Percentiles rank a stretch among this genome's conserved stretches.
Conservation (phyloP, 2,888 invertebrate genomes). For the Priocnemis perturbator region DNA sequence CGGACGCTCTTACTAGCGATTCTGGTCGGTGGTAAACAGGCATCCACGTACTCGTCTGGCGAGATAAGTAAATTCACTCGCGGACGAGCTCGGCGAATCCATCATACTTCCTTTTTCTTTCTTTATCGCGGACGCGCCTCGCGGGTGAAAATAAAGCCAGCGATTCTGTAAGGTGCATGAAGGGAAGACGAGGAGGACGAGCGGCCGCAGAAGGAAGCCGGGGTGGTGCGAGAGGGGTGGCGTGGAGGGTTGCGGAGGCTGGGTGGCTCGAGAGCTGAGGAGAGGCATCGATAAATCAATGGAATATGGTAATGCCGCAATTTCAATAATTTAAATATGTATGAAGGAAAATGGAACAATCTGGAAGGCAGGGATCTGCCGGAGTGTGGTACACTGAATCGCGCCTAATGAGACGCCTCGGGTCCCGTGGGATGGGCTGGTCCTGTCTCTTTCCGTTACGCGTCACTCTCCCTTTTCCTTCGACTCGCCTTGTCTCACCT, state of each 20-base stretch:
- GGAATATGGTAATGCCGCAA: conserved; percentile 72
- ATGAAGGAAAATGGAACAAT: conserved; percentile 74
- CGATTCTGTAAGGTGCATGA: conserved; percentile 9
- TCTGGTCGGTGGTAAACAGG: no score
- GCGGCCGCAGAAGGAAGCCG: background rate
- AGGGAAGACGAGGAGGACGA: conserved; percentile 19
- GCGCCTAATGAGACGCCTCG: conserved; percentile 71
- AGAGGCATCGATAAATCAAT: conserved; percentile 73
- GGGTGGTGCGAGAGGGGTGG: background rate
- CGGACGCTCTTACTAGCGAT: no score
- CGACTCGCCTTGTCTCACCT: conserved; percentile 14
- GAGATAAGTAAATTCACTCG: conserved; percentile 9
- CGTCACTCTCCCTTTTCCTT: conserved; percentile 35
- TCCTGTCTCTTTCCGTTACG: conserved; percentile 19
- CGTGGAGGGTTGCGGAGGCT: conserved; percentile 16
- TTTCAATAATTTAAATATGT: conserved; percentile 75
- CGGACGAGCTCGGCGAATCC: background rate
- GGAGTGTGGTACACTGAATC: conserved; percentile 69
- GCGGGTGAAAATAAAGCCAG: conserved; percentile 1
- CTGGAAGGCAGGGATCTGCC: conserved; percentile 68
- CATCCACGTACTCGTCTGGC: conserved; percentile 1
- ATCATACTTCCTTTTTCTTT: background rate
- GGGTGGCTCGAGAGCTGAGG: conserved; percentile 44
- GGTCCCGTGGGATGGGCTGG: conserved; percentile 60
- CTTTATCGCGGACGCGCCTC: background rate